Base-by-base conservation (phyloP, 2,888 invertebrate species). In the Diabrotica balteata region DNA sequence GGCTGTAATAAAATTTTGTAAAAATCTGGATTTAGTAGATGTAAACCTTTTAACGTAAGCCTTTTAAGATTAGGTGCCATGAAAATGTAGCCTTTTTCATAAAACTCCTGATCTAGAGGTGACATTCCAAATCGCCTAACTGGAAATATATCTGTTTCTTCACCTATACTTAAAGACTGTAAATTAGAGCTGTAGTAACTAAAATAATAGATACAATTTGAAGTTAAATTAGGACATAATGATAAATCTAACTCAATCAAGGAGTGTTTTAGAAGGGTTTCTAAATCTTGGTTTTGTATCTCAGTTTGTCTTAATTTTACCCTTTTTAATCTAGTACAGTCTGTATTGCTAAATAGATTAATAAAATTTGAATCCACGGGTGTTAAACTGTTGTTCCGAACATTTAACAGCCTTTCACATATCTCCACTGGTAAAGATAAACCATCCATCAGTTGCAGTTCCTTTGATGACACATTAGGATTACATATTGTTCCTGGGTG, bases 161-260 rank as follows among this genome's bases (percentile, higher is more conserved):
- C 89, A 4, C 93, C 93, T 75, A 95, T 87, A 75, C 90, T 89
- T 11, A 96, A 83, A 1, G 90, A 90, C 62, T 88, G 85, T 63
- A 95, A 84, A 78, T 90, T 91, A 69, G 88, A 87, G 49, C 92
- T 90, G 80, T 91, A 87, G 65, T 85, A 86, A 74, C 92, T 92
- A 60, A 96, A 88, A 65, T 88, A 84, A 68, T 89, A 87, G 70
- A 95, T 86, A 32, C 90, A 88, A 32, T 85, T 82, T 52, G 87
- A 85, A 0, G 91, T 89, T 54, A 95, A 84, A 72, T 88, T 87
- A 71, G 88, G 87, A 81, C 94, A 94, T 76, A 93, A 90, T 66
- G 90, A 88, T 72, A 96, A 86, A 74, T 94, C 92, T 58, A 97
- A 84, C 72, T 92, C 91, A 10, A 87, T 84, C 50, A 94, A 87